Evolutionary conservation across 1,140 invertebrate genomes (phyloP).

Genomic region (Aleiodes sp.): DNA sequence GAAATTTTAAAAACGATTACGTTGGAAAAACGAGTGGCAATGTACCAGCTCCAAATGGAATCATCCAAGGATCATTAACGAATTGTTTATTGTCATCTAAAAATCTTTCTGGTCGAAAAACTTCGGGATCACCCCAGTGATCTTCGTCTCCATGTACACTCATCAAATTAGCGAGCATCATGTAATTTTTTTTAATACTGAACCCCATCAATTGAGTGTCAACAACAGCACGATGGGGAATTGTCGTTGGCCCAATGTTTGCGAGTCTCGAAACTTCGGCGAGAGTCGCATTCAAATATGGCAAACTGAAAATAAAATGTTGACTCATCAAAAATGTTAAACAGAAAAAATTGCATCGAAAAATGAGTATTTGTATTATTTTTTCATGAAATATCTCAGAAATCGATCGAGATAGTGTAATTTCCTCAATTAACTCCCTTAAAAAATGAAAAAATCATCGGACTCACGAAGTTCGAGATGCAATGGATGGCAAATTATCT

Average conservation of each 20-base stretch:
- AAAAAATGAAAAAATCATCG: neutral
- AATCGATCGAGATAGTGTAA: too few relatives aligned
- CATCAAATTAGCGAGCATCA: slow-evolving; percentile 56
- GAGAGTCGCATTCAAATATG: slow-evolving; percentile 65
- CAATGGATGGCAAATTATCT: slow-evolving; percentile 53
- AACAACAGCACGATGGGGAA: slow-evolving; percentile 56
- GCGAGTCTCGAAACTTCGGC: slow-evolving; percentile 63
- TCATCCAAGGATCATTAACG: slow-evolving; percentile 62
- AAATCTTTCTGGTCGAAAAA: slow-evolving; percentile 71
- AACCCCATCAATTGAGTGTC: slow-evolving; percentile 62
- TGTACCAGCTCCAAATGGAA: slow-evolving; percentile 68
- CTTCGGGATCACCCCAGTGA: slow-evolving; percentile 69
- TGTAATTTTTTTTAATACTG: slow-evolving; percentile 63
- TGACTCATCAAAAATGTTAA: too few relatives aligned
- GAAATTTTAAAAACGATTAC: slow-evolving; percentile 10
- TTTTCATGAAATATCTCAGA: too few relatives aligned
- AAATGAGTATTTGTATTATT: too few relatives aligned
- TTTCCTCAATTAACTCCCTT: too few relatives aligned
- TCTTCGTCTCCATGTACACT: slow-evolving; percentile 62
- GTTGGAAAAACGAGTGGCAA: slow-evolving; percentile 18
- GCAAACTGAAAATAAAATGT: slow-evolving; percentile 52
- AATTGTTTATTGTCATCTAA: slow-evolving; percentile 64
- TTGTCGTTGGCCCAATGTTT: slow-evolving; percentile 63
- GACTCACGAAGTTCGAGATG: slow-evolving; percentile 60
- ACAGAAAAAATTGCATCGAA: too few relatives aligned